phyloP scores from a whole-genome alignment of 2,113 vertebrate genomes.

The Elephas maximus region DNA sequence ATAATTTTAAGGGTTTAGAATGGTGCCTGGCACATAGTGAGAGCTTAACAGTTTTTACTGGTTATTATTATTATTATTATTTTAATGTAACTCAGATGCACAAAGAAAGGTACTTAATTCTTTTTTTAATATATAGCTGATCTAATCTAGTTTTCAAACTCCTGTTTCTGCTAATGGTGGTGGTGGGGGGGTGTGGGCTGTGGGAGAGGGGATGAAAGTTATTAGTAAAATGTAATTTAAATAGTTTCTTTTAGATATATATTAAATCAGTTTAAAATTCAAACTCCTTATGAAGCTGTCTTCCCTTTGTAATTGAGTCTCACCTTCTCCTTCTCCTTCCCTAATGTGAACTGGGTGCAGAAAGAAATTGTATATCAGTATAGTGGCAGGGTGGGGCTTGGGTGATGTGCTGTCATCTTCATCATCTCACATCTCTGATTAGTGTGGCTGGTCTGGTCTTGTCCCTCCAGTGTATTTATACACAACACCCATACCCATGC shows the following conservation, averaged over 20 bases:
- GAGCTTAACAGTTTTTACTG: not conserved
- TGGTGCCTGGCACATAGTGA: not conserved
- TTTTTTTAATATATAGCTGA: not conserved
- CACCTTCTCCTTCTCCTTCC: not conserved
- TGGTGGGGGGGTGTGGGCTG: not conserved
- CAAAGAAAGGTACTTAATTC: slow-evolving; percentile 36
- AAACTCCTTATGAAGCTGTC: not conserved
- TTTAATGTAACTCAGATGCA: not conserved
- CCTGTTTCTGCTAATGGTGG: not conserved
- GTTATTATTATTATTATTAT: not conserved
- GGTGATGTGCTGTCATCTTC: not conserved
- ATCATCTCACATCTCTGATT: not conserved
- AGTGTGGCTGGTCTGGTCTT: not conserved
- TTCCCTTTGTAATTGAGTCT: not conserved
- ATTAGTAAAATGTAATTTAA: not conserved
- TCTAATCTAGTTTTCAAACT: not conserved
- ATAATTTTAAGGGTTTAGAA: not conserved
- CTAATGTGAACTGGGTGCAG: not conserved
- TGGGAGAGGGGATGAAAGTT: not conserved
- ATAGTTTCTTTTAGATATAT: not conserved
- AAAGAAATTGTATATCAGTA: not conserved
- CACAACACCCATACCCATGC: not conserved
- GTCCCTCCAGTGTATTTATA: not conserved
- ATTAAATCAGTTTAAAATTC: slow-evolving; percentile 8
- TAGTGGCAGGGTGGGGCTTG: not conserved